Conservation (phyloP, 1,140 invertebrate genomes). For the Halyomorpha halys region DNA sequence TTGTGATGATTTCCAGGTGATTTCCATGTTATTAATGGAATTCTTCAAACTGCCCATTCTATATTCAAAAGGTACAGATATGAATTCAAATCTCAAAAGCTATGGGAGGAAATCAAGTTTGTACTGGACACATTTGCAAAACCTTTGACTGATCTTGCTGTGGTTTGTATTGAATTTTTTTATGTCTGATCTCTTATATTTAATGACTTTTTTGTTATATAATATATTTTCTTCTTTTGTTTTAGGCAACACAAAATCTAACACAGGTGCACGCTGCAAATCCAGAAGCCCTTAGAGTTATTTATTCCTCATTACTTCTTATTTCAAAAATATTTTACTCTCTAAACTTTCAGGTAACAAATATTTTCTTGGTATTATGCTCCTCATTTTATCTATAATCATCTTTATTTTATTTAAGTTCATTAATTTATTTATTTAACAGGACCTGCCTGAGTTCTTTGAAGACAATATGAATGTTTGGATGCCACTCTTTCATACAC, state of each 20-base stretch:
- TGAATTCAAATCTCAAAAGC: constrained; percentile 86
- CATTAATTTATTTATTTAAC: constrained; percentile 25
- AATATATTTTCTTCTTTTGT: constrained; percentile 7
- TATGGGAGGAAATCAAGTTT: constrained; percentile 96
- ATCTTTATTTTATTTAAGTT: constrained; percentile 25
- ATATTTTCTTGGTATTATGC: constrained; percentile 12
- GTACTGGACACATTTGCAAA: constrained; percentile 88
- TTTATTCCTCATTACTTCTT: constrained; percentile 79
- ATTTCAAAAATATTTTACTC: constrained; percentile 96
- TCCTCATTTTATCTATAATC: neutral
- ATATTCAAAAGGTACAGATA: constrained; percentile 91
- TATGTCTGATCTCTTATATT: constrained; percentile 15
- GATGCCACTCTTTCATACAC: constrained; percentile 81
- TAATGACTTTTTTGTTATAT: constrained; percentile 21
- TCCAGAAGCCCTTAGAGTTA: constrained; percentile 67
- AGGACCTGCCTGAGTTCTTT: constrained; percentile 96
- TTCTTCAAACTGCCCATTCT: constrained; percentile 88
- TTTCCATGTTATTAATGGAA: constrained; percentile 91
- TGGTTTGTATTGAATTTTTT: constrained; percentile 46
- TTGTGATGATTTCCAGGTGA: constrained; percentile 49
- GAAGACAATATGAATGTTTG: constrained; percentile 92
- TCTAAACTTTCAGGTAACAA: constrained; percentile 75
- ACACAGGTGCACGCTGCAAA: constrained; percentile 68
- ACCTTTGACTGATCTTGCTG: constrained; percentile 83
- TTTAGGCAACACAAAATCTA: constrained; percentile 72